These are phyloP conservation scores for Syndactyla subalaris DNA, from an alignment of 2,797 vertebrate genomes.

Conservation along the genomic window DNA sequence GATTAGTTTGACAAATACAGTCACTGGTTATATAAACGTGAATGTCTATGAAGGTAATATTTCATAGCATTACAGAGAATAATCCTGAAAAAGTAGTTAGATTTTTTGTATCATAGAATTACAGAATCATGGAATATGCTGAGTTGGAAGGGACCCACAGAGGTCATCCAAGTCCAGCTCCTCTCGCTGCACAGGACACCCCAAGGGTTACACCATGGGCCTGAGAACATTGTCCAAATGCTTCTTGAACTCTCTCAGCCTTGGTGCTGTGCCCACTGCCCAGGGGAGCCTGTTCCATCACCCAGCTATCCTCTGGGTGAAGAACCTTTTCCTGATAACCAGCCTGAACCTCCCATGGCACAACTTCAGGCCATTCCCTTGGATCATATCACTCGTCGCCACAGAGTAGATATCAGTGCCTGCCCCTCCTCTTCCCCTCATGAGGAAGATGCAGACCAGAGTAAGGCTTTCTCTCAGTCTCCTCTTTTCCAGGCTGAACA, in stretches of 20 bases:
- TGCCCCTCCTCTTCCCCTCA: not conserved
- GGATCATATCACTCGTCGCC: not conserved
- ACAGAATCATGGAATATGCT: not conserved
- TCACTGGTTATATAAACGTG: not conserved
- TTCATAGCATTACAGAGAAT: not conserved
- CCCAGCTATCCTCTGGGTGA: not conserved
- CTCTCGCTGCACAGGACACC: not conserved
- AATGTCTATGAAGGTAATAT: not conserved
- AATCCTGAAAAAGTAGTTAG: not conserved
- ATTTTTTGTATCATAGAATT: not conserved
- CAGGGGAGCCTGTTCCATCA: not conserved
- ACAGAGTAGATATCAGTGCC: not conserved
- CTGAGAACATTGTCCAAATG: not conserved
- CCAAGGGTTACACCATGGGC: not conserved
- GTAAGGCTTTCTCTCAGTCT: not conserved
- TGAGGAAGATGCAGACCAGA: not conserved
- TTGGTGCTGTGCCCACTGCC: not conserved
- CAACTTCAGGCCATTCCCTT: not conserved
- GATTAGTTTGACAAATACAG: not conserved
- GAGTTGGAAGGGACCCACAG: not conserved
- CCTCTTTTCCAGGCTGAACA: not conserved
- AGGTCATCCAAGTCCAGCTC: not conserved
- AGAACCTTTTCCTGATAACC: not conserved
- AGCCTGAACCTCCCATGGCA: not conserved
- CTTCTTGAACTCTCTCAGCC: not conserved